Percentiles rank a stretch among this genome's conserved stretches.
Conservation (phyloP, 2,888 invertebrate species). For the Kryphioiulus occultus region DNA sequence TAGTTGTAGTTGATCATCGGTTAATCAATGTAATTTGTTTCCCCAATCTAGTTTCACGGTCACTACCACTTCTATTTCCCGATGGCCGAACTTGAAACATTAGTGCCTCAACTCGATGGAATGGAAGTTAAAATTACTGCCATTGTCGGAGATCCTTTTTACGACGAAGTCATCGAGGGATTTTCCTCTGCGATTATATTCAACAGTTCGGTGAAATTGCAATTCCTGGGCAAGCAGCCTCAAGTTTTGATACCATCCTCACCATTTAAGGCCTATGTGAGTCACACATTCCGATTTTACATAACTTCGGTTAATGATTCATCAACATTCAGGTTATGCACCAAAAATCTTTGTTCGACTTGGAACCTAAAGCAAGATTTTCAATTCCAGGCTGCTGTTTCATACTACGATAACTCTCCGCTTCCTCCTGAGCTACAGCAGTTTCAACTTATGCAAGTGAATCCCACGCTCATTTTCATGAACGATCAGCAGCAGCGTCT, state of each 20-base stretch:
- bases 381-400: conserved; percentile 76
- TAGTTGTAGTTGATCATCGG: not conserved
- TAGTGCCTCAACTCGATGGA: conserved; percentile 74
- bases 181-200: conserved; percentile 86
- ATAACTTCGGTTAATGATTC: not conserved
- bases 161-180: conserved; percentile 84
- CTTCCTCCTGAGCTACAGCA: conserved; percentile 71
- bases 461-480: conserved; percentile 54
- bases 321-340: too few relatives aligned
- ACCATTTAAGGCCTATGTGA: conserved; percentile 85
- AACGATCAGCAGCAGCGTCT: conserved; percentile 72
- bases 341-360: not conserved
- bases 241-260: conserved; percentile 95
- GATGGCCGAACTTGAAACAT: conserved; percentile 76
- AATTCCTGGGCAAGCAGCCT: conserved; percentile 87
- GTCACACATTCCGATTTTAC: conserved; percentile 59
- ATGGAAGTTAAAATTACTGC: conserved; percentile 85
- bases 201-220: conserved; percentile 82
- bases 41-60: conserved; percentile 77
- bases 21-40: conserved; percentile 49
- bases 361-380: not conserved
- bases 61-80: conserved; percentile 87
- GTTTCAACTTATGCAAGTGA: conserved; percentile 55
- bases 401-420: conserved; percentile 89
- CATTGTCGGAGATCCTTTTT: conserved; percentile 84